These are phyloP conservation scores for Nothoprocta pentlandii DNA, from an alignment of 2,113 vertebrate species.

Conservation along the genomic window DNA sequence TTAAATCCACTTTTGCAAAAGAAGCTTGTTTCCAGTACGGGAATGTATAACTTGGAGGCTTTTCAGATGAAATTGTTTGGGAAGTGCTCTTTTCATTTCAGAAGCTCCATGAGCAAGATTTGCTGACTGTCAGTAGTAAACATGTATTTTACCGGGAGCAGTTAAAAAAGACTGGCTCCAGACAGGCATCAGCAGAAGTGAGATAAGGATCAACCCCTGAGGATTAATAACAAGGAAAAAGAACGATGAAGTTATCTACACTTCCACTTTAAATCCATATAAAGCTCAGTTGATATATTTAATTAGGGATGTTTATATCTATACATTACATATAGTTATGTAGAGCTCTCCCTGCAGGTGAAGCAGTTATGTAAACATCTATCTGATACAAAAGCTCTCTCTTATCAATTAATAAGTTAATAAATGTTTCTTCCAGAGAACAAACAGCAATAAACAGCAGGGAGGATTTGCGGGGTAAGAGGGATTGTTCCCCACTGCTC, in stretches of 20 bases:
- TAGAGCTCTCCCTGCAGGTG: neutral
- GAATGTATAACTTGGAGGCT: conserved; percentile 29
- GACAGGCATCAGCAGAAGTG: no score
- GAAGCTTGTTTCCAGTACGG: conserved; percentile 1
- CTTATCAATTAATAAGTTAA: neutral
- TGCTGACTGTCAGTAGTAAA: conserved; percentile 11
- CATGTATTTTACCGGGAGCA: neutral
- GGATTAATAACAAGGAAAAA: neutral
- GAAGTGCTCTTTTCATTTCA: neutral
- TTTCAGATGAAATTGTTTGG: conserved; percentile 36
- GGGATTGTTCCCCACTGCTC: neutral
- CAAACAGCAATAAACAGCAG: neutral
- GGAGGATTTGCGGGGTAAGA: neutral
- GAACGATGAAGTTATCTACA: neutral
- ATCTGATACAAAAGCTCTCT: neutral
- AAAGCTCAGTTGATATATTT: accelerated
- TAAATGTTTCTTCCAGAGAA: no score
- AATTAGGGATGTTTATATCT: neutral
- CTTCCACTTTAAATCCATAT: neutral
- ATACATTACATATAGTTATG: neutral
- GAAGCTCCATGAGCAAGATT: neutral
- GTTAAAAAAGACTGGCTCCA: neutral
- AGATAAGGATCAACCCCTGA: neutral
- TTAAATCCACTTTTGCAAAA: neutral
- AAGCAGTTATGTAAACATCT: neutral